A percentile compares a stretch with the other conserved stretches of the same genome.
phyloP scores from a whole-genome alignment of 2,888 invertebrate genomes.

The Hypercompe scribonia region DNA sequence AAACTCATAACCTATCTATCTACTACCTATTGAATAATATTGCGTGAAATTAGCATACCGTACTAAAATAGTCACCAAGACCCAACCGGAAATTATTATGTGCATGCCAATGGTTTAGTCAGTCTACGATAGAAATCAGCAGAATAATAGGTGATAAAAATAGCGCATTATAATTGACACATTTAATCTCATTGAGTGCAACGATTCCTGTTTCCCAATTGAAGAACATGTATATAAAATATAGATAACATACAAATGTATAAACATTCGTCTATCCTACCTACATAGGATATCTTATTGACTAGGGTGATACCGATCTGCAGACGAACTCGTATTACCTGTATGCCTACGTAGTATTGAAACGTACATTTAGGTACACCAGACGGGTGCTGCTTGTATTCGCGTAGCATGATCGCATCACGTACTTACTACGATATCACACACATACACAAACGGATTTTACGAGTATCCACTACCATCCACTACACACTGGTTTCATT shows the following conservation, averaged over 20 bases:
- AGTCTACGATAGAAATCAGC: slow-evolving; percentile 29
- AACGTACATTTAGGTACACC: slow-evolving; percentile 59
- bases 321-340: slow-evolving; percentile 45
- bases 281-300: slow-evolving; percentile 35
- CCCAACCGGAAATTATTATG: slow-evolving; percentile 33
- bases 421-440: slow-evolving; percentile 67
- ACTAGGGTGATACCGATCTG: slow-evolving; percentile 46
- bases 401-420: slow-evolving; percentile 69
- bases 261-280: slow-evolving; percentile 18
- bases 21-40: not conserved
- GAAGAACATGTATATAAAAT: too few species aligned
- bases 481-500: slow-evolving; percentile 84
- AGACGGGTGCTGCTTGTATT: slow-evolving; percentile 68
- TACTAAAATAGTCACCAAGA: slow-evolving; percentile 8
- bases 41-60: slow-evolving; percentile 3
- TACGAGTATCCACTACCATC: slow-evolving; percentile 75
- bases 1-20: not conserved
- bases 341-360: slow-evolving; percentile 66
- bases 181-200: slow-evolving; percentile 25
- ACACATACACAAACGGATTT: slow-evolving; percentile 71
- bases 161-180: slow-evolving; percentile 30
- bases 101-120: slow-evolving; percentile 24
- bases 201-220: slow-evolving; percentile 27
- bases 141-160: slow-evolving; percentile 16
- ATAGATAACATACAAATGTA: slow-evolving; percentile 13